Conservation (phyloP, 1,140 invertebrate species). For the Ceratoteleas bidentatus region DNA sequence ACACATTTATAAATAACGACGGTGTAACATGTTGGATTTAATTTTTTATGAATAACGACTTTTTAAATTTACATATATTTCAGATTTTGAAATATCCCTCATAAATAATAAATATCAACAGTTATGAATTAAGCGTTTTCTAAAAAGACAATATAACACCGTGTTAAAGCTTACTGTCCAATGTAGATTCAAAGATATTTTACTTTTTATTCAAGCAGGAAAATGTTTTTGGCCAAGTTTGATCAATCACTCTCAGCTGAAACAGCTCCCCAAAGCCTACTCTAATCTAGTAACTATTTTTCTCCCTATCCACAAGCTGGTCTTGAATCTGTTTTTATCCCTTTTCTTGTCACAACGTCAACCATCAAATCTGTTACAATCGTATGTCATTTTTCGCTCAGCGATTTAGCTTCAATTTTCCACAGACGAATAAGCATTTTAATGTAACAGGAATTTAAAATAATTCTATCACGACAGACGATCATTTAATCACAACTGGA, state of each 20-base stretch:
- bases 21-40: no score
- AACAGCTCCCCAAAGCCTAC: not conserved
- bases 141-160: no score
- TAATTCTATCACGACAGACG: no score
- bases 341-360: not conserved
- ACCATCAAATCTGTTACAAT: not conserved
- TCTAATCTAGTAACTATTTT: not conserved
- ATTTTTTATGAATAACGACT: no score
- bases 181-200: not conserved
- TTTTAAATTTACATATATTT: no score
- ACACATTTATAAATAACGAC: no score
- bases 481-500: no score
- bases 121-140: no score
- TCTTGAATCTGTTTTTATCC: slow-evolving; percentile 1
- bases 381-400: not conserved
- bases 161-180: no score
- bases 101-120: no score
- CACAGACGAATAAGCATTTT: not conserved
- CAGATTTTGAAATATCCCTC: no score
- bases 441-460: not conserved
- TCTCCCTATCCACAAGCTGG: not conserved
- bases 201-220: not conserved
- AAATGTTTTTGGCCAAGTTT: not conserved
- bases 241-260: not conserved
- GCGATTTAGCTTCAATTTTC: not conserved